phyloP scores from a whole-genome alignment of 1,140 invertebrate species.

The Drosophila micromelanica region DNA sequence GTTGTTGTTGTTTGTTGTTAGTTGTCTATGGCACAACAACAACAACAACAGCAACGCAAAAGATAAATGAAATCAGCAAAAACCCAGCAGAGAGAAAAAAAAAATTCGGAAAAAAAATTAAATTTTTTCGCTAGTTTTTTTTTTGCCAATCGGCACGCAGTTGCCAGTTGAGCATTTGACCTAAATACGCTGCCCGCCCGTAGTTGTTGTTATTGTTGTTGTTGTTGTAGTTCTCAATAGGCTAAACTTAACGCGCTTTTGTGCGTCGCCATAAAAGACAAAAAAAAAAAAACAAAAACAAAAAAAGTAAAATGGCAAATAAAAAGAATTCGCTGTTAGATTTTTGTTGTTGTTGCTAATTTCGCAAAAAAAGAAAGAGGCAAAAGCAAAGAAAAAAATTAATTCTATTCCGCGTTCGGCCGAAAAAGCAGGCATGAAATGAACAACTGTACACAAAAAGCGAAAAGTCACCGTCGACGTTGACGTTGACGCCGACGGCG shows the following conservation, averaged over 20 bases:
- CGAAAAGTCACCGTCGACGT: constrained; percentile 48
- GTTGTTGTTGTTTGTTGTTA: constrained; percentile 15
- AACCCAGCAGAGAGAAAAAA: constrained; percentile 26
- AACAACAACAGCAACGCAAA: constrained; percentile 41
- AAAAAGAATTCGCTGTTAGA: constrained; percentile 44
- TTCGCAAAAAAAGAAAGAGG: constrained; percentile 54
- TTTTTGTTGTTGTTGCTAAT: constrained; percentile 56
- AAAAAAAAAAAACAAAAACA: constrained; percentile 9
- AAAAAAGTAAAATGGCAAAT: constrained; percentile 48
- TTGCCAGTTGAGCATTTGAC: constrained; percentile 69
- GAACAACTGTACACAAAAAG: constrained; percentile 55
- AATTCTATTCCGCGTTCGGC: constrained; percentile 60
- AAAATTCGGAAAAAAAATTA: constrained; percentile 46
- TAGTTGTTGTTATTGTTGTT: not conserved
- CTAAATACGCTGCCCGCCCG: constrained; percentile 55
- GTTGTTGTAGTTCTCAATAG: constrained; percentile 51
- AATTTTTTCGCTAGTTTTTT: constrained; percentile 31
- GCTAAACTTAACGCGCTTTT: constrained; percentile 61
- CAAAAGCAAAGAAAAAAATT: constrained; percentile 10
- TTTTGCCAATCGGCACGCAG: constrained; percentile 74
- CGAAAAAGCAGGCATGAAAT: constrained; percentile 47
- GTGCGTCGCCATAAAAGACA: constrained; percentile 46
- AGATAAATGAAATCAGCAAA: constrained; percentile 71
- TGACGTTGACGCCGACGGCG: constrained; percentile 4
- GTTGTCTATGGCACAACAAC: constrained; percentile 18